phyloP scores from a whole-genome alignment of 2,888 invertebrate species.

The Torymus texanus region DNA sequence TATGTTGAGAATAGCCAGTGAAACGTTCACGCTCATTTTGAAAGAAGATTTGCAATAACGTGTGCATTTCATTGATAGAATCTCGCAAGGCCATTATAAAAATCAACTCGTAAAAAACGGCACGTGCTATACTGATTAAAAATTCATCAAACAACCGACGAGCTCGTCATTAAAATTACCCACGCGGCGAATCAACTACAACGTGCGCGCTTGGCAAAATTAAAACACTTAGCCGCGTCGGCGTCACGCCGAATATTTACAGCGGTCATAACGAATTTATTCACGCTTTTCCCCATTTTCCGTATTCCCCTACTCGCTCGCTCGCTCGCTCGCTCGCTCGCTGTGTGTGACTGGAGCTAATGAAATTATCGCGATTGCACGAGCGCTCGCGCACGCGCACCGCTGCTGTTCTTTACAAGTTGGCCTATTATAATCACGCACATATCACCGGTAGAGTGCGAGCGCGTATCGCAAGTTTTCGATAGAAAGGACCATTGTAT shows the following conservation, averaged over 20 bases:
- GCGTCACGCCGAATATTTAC: constrained; percentile 23
- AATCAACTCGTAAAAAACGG: constrained; percentile 11
- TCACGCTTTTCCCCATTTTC: constrained; percentile 25
- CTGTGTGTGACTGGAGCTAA: constrained; percentile 24
- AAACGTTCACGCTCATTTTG: too few relatives aligned
- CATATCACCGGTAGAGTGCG: constrained; percentile 13
- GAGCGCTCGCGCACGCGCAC: constrained; percentile 24
- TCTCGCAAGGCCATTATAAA: too few relatives aligned
- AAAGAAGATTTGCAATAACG: too few relatives aligned
- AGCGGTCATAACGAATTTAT: constrained; percentile 51
- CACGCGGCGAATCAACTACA: background rate
- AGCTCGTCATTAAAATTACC: constrained; percentile 36
- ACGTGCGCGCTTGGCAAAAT: constrained; percentile 1
- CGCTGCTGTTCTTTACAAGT: constrained; percentile 48
- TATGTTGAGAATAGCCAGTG: too few relatives aligned
- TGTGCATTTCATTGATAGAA: too few relatives aligned
- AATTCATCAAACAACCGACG: constrained; percentile 32
- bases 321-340: background rate
- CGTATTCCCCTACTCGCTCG: background rate
- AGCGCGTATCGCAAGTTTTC: constrained; percentile 49
- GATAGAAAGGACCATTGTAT: constrained; percentile 47
- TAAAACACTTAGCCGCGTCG: constrained; percentile 33
- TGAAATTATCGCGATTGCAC: constrained; percentile 52
- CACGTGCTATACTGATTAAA: constrained; percentile 31
- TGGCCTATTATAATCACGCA: constrained; percentile 47